phyloP scores from a whole-genome alignment of 2,113 vertebrate genomes.

The Hemichromis elongatus region DNA sequence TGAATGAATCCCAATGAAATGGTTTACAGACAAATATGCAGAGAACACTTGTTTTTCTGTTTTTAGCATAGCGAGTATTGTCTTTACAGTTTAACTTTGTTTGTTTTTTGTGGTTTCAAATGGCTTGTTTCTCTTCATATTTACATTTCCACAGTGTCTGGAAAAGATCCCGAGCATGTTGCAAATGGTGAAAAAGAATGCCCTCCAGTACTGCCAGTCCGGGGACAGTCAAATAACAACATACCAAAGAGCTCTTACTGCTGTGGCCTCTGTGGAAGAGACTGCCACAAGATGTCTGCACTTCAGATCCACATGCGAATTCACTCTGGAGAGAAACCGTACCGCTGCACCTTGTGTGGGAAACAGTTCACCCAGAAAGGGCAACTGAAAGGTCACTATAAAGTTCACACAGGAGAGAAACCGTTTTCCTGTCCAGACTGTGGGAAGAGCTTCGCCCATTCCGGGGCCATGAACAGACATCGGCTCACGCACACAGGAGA shows the following conservation, averaged over 20 bases:
- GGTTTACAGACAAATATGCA: background rate
- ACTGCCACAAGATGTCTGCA: conserved; percentile 68
- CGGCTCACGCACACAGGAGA: conserved; percentile 66
- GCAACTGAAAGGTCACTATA: conserved; percentile 66
- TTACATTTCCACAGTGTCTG: conserved; percentile 7
- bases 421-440: conserved; percentile 66
- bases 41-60: background rate
- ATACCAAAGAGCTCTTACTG: conserved; percentile 53
- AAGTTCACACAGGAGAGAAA: conserved; percentile 66
- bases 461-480: conserved; percentile 64
- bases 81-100: background rate
- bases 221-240: background rate
- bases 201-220: background rate
- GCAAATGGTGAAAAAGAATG: background rate
- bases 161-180: background rate
- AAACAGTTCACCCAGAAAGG: conserved; percentile 69
- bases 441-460: conserved; percentile 66
- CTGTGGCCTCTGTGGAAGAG: conserved; percentile 67
- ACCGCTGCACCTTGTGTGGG: conserved; percentile 58
- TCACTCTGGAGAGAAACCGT: conserved; percentile 66
- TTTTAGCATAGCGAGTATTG: too few species aligned
- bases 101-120: background rate
- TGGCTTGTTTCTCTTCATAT: background rate
- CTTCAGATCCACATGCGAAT: conserved; percentile 67
- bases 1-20: background rate